Evolutionary conservation across 2,888 invertebrate genomes (phyloP), one percentile per base, ranked within the genome.

Genomic region (Drosophila fulvimacula): DNA sequence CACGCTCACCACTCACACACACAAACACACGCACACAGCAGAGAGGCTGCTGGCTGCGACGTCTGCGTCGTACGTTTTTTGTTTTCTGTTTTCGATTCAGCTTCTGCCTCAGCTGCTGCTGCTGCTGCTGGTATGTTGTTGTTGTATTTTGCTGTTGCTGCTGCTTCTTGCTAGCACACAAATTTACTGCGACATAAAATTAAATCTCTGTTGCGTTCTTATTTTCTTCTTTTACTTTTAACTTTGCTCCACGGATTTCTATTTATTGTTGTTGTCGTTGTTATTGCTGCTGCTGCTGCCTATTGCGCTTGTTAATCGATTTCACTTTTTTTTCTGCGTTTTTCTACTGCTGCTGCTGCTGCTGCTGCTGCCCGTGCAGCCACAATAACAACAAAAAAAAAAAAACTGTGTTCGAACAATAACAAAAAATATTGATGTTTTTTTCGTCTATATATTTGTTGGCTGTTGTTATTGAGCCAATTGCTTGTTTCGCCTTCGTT

Each of bases 101-200:
- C 66, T 74, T 71, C 68, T 78, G 61, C 81, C 73, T 73, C 68
- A 70, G 78, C 81, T 82, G 67, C 79, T 69, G 75, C 58, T 82
- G 27, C 27, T 27, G 60, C 51, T 77, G 68, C 58, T 86, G 61
- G 36, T 71, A 24, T 44, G 59, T 39, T 74, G 59, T 21, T 73
- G 59, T 49, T 75, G 71, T 34, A 17, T 78, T 39, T 49, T 82
- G 60, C 51, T 74, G 58, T 49, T 85, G 64, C 68, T 81, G 68
- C 65, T 88, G 59, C 64, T 82, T 71, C 62, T 67, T 72, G 64
- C 72, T 71, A 74, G 79, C 79, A 81, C 72, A 84, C 82, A 85
- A 85, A 85, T 76, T 85, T 88, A 86, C 85, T 86, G 85, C 85
- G 85, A 86, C 88, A 86, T 76, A 76, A 76, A 67, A 48, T 85